A percentile compares a stretch with the other conserved stretches of the same genome.
phyloP scores from a whole-genome alignment of 37 sponge, comb jelly and placozoan species.

The Agelas oroides region DNA sequence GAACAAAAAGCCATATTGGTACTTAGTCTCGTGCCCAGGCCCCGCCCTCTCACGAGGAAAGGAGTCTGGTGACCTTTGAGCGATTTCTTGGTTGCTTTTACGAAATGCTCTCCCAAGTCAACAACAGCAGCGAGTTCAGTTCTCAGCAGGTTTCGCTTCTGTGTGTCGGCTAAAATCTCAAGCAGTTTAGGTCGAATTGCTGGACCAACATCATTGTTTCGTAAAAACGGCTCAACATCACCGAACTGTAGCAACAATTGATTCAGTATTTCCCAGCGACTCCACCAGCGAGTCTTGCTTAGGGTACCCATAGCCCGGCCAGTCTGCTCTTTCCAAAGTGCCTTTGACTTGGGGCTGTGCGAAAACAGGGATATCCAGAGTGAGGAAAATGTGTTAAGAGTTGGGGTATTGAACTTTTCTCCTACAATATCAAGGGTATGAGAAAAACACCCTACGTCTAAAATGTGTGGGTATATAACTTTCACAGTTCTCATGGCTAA shows the following conservation, averaged over 20 bases:
- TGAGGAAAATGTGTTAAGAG: constrained; percentile 26
- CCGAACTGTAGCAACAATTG: constrained; percentile 65
- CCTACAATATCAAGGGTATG: not conserved
- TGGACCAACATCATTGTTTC: constrained; percentile 53
- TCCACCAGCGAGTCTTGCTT: constrained; percentile 70
- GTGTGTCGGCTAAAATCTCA: no score
- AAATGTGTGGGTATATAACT: not conserved
- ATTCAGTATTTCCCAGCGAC: constrained; percentile 43
- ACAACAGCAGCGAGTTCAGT: constrained; percentile 12
- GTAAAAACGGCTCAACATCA: constrained; percentile 51
- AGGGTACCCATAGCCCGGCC: constrained; percentile 52
- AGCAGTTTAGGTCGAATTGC: constrained; percentile 56
- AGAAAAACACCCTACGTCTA: not conserved
- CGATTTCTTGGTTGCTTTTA: constrained; percentile 24
- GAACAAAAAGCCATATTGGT: no score
- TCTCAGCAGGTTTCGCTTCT: no score
- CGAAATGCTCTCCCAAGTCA: constrained; percentile 3
- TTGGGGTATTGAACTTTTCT: not conserved
- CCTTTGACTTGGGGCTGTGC: constrained; percentile 59
- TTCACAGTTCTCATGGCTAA: constrained; percentile 1
- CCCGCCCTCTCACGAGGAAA: no score
- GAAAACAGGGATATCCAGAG: constrained; percentile 46
- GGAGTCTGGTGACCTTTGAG: no score
- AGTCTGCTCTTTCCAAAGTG: constrained; percentile 59
- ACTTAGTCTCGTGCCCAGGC: no score